Evolutionary conservation across 2,797 vertebrate genomes (phyloP), one percentile per base, ranked within the genome.

Genomic region (Chelon labrosus): DNA sequence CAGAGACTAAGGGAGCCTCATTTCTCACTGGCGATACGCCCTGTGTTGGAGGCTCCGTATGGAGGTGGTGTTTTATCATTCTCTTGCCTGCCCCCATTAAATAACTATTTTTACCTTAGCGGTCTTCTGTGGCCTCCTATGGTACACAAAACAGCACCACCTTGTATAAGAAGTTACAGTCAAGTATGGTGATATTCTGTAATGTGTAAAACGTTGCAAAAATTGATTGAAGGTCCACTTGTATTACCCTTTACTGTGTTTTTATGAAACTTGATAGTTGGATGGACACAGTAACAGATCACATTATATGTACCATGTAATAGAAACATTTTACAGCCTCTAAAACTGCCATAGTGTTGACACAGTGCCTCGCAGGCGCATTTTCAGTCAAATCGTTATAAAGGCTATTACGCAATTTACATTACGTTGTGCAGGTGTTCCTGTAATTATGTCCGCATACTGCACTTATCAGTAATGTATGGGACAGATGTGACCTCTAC

Each of bases 1-100:
- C 68, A 80, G 85, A 79, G 85, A 88, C 73, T 72, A 41, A 79
- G 84, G 85, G 73, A 84, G 79, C 60, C 79, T 91, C 80, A 83
- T 93, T 91, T 84, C 80, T 92, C 88, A 85, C 62, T 75, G 75
- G 84, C 70, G 50, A 87, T 83, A 65, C 31, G 51, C 69, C 80
- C 79, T 73, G 65, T 83, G 82, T 88, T 91, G 59, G 56, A 82
- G 60, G 46, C 75, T 86, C 85, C 84, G 82, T 86, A 86, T 87
- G 85, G 88, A 89, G 73, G 84, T 80, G 66, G 80, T 83, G 73
- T 91, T 92, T 93, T 89, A 92, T 92, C 90, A 90, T 89, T 79
- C 85, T 89, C 79, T 69, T 75, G 79, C 82, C 79, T 87, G 87
- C 65, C 85, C 84, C 87, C 80, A 88, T 91, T 91, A 91, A 90